These are phyloP conservation scores for Cyprinodon brontotheroides DNA, from an alignment of 2,113 vertebrate species.

Conservation along the genomic window DNA sequence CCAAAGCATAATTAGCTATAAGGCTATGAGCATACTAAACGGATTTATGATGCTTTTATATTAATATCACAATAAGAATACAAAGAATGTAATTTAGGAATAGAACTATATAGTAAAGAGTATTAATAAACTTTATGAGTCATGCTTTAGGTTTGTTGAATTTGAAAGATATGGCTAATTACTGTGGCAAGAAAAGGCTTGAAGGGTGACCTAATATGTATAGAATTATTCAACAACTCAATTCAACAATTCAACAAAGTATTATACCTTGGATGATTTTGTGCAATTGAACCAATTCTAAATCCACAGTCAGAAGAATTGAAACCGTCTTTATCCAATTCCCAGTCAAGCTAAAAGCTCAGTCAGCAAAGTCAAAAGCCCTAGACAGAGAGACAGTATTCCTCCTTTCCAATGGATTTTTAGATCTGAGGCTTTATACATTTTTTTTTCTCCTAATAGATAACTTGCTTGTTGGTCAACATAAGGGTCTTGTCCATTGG, in stretches of 20 bases:
- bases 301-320: no score
- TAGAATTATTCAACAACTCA: background rate
- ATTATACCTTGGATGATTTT: background rate
- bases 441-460: no score
- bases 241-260: background rate
- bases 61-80: background rate
- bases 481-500: no score
- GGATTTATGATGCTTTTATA: slow-evolving; percentile 1
- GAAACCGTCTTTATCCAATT: no score
- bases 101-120: slow-evolving; percentile 1
- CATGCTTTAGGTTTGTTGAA: background rate
- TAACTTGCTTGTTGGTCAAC: no score
- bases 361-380: no score
- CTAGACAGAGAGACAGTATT: no score
- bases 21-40: background rate
- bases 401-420: no score
- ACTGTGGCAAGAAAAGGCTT: background rate
- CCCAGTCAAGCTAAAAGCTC: no score
- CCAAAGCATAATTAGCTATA: slow-evolving; percentile 7
- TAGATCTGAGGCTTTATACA: no score
- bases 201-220: background rate
- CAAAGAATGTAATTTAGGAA: slow-evolving; percentile 17
- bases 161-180: background rate
- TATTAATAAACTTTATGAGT: slow-evolving; percentile 4
- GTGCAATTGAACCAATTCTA: background rate